Evolutionary conservation across 2,113 vertebrate genomes (phyloP).

Genomic region (Chelonoidis abingdonii): DNA sequence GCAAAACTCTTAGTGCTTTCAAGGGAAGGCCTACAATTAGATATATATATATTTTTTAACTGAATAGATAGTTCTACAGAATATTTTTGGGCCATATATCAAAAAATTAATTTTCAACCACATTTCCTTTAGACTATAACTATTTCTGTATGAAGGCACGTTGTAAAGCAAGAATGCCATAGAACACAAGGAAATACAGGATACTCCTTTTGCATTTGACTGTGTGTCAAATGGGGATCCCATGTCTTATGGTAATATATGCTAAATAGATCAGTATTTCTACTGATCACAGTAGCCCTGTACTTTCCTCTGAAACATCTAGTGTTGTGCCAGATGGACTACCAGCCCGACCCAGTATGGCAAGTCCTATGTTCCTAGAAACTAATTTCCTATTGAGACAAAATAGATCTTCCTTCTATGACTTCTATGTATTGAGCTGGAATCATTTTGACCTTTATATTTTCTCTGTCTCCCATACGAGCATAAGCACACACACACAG

Average conservation of each 20-base stretch:
- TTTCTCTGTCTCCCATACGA: too few relatives aligned
- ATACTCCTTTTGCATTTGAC: background rate
- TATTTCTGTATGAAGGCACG: background rate
- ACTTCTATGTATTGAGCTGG: background rate
- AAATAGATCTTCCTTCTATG: background rate
- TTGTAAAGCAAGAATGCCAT: background rate
- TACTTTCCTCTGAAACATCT: background rate
- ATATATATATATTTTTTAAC: background rate
- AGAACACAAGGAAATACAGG: background rate
- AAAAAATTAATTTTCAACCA: background rate
- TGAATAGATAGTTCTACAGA: background rate
- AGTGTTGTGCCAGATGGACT: background rate
- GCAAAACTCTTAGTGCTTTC: background rate
- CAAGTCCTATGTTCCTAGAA: background rate
- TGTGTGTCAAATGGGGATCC: background rate
- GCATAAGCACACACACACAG: background rate
- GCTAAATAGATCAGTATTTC: background rate
- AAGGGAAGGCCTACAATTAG: background rate
- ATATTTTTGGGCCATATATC: background rate
- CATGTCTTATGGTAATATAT: background rate
- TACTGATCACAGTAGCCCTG: background rate
- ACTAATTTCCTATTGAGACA: background rate
- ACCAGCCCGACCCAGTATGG: rapidly evolving
- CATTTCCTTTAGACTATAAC: background rate
- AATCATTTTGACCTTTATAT: too few relatives aligned